Base-by-base conservation (phyloP, 2,113 vertebrate genomes). In the Rhynchomys soricoides region DNA sequence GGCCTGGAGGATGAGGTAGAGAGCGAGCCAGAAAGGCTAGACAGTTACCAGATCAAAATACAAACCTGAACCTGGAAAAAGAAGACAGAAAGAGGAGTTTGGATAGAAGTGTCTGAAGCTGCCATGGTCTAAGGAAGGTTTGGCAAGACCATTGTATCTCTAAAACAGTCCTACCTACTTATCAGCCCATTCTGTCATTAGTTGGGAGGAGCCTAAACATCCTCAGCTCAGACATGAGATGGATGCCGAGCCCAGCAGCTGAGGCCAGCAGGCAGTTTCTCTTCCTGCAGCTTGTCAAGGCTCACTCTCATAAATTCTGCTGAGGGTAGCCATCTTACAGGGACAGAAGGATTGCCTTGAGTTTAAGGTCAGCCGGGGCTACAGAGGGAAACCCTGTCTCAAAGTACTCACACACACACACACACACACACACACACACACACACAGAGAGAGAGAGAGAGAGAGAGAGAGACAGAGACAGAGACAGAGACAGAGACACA, bases 301-400 rank as follows among this genome's bases (percentile, higher is more conserved):
- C 34, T 93, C 43, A 89, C n/a, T 91, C 59, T 95, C 70, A 77
- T 48, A 52, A 37, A 26, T 19, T 93, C 57, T 52, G 86, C 4
- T 52, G 43, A 95, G 24, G 29, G 70, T 75, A 89, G 89, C 57
- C 37, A 89, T 62, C 64, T 90, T 86, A 89, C 52, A 82, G 37
- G 34, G 79, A 26, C 52, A 82, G 55, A 21, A 81, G 78, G 12
- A 82, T 8, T 82, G 55, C 22, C 55, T 8, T 40, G 52, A 82
- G 21, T 82, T 37, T n/a, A 22, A 81, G 19, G 11, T 37, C 78
- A 81, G n/a, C 50, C 3, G 10, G 15, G 31, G 50, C 48, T 55
- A 37, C 50, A 79, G 52, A 81, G 52, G 34, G 19, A 81, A 10
- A 81, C 37, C 34, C 37, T n/a, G 21, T 82, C 37, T 82, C 78